Base-by-base conservation (phyloP, 2,797 vertebrate species). In the Sebastes reedi region DNA sequence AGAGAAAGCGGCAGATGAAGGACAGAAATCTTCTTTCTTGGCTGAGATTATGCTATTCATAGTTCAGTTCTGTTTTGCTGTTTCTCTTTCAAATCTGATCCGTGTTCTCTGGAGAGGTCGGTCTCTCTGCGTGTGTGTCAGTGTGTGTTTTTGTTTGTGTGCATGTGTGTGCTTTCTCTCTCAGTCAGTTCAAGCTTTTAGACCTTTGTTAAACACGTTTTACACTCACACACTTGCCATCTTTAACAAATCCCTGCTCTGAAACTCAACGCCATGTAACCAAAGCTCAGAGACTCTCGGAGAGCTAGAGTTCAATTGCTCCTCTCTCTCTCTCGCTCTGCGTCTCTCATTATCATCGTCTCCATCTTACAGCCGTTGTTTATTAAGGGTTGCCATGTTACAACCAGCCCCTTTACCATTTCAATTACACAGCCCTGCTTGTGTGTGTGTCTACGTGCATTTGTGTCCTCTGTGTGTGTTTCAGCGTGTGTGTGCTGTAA, bases 361-460 rank as follows among this genome's bases (percentile, higher is more conserved):
- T 75, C 81, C 69, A 85, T 82, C 74, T 79, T 76, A 55, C 66
- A 39, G 50, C 54, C 1, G 12, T 52, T 89, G 84, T 79, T 88
- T 84, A 87, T 85, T 88, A 70, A 70, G 59, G 75, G 89, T 89
- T 91, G 86, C 84, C 79, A 80, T 65, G 88, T 68, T 81, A 91
- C 89, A 79, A 68, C 32, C 60, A 68, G 65, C 46, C 29, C 22
- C 8, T 25, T 62, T 60, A 25, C 24, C 24, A 56, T 56, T 56
- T 56, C 27, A 60, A 61, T 61, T 32, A 61, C 59, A 62, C 30
- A 34, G 30, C 30, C 14, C 3, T n/a, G 30, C 20, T 7, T 62
- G 30, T 13, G 60, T 62, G 30, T 67, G 64, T 67, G 60, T 62
- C 18, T 52, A 24, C 27, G 61, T 12, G 10, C 27, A 55, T 24